Conservation (phyloP, 2,888 invertebrate species). For the Galerucella pusilla region DNA sequence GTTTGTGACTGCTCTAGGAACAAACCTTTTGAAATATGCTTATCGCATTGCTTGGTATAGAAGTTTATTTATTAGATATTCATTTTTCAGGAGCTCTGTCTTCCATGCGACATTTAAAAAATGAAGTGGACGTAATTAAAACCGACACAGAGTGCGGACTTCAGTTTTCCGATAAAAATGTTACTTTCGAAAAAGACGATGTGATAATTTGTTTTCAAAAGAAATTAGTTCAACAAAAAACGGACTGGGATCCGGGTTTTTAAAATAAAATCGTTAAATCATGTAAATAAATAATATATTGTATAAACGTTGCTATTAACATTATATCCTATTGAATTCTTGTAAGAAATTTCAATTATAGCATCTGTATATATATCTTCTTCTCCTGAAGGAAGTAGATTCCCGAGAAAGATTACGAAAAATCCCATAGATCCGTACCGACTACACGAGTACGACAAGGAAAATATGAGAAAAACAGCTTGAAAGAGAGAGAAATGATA, state of each 20-base stretch:
- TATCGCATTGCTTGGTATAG: neutral
- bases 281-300: constrained; percentile 11
- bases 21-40: neutral
- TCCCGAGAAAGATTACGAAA: too few species aligned
- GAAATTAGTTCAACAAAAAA: constrained; percentile 72
- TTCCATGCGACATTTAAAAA: constrained; percentile 90
- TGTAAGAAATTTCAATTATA: too few species aligned
- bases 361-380: too few species aligned
- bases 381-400: too few species aligned
- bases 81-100: constrained; percentile 71
- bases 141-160: constrained; percentile 91
- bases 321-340: neutral
- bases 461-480: too few species aligned
- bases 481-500: too few species aligned
- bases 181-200: constrained; percentile 81
- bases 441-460: too few species aligned
- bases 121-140: constrained; percentile 85
- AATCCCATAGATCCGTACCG: too few species aligned
- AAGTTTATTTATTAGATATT: neutral
- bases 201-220: constrained; percentile 79
- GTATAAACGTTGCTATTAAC: neutral
- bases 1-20: too few species aligned
- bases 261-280: constrained; percentile 58
- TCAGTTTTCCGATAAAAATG: constrained; percentile 72
- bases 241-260: constrained; percentile 90